A percentile compares a stretch with the other conserved stretches of the same genome.
Evolutionary conservation across 1,140 invertebrate genomes (phyloP).

Genomic region (Frieseomelitta varia): DNA sequence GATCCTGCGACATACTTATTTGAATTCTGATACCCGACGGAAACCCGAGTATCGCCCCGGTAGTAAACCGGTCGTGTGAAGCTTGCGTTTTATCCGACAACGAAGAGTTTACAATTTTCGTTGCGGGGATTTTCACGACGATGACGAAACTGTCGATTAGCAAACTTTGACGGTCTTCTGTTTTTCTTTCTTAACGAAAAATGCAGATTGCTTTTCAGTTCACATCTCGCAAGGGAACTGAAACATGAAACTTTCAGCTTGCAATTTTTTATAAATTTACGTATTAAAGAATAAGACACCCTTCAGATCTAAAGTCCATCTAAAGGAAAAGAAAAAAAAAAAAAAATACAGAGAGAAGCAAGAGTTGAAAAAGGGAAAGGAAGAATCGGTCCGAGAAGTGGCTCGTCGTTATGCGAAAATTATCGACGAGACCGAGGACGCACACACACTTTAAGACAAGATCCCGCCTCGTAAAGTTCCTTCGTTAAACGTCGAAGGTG

Average conservation of each 20-base stretch:
- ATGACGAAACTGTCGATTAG: neutral
- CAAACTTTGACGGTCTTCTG: neutral
- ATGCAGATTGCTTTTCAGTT: neutral
- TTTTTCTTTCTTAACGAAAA: neutral
- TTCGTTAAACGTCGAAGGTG: conserved; percentile 82
- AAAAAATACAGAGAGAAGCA: neutral
- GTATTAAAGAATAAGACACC: neutral
- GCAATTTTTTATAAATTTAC: neutral
- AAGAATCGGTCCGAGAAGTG: neutral
- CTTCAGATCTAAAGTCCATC: too few relatives aligned
- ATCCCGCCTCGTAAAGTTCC: conserved; percentile 80
- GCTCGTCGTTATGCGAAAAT: conserved; percentile 71
- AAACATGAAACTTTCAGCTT: neutral
- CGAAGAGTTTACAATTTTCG: neutral
- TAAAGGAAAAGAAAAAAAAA: too few relatives aligned
- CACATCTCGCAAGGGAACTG: neutral
- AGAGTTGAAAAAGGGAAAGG: neutral
- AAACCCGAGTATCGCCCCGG: neutral
- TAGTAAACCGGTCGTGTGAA: neutral
- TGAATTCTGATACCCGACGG: neutral
- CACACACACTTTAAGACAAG: conserved; percentile 78
- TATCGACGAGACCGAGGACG: conserved; percentile 71
- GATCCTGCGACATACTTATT: neutral
- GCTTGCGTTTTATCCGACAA: neutral
- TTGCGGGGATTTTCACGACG: neutral